Percentiles rank a stretch among this genome's conserved stretches.
Evolutionary conservation across 2,888 invertebrate species (phyloP).

Genomic region (Caenorhabditis sinica): DNA sequence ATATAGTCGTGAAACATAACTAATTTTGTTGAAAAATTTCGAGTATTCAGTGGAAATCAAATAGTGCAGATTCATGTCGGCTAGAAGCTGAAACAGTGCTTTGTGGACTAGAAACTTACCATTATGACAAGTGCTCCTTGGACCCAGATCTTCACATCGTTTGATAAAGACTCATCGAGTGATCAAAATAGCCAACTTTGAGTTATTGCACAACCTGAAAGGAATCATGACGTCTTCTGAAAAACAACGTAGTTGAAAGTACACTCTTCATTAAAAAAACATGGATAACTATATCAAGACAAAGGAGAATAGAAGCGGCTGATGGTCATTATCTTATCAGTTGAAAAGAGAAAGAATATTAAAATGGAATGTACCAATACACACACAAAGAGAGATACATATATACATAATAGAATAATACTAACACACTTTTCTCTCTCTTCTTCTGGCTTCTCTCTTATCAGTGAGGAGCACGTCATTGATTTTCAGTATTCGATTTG

Average conservation of each 20-base stretch:
- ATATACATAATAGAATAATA: constrained; percentile 42
- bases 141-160: too few species aligned
- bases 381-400: constrained; percentile 12
- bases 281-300: not conserved
- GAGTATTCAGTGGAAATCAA: too few species aligned
- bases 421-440: constrained; percentile 10
- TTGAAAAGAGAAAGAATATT: constrained; percentile 21
- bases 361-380: constrained; percentile 50
- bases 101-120: not conserved
- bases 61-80: too few species aligned
- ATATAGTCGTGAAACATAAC: too few species aligned
- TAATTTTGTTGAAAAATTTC: too few species aligned
- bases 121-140: not conserved
- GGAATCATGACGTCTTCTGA: not conserved
- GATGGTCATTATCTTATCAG: constrained; percentile 57
- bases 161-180: too few species aligned
- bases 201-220: too few species aligned
- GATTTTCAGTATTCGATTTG: constrained; percentile 22
- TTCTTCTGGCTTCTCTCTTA: constrained; percentile 2
- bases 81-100: too few species aligned
- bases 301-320: constrained; percentile 4
- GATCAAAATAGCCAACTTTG: too few species aligned
- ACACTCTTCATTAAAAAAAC: constrained; percentile 3
- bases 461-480: constrained; percentile 23
- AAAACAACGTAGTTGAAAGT: not conserved